Percentiles rank a stretch among this genome's conserved stretches.
phyloP scores from a whole-genome alignment of 1,140 invertebrate species.

The Amphibalanus amphitrite region DNA sequence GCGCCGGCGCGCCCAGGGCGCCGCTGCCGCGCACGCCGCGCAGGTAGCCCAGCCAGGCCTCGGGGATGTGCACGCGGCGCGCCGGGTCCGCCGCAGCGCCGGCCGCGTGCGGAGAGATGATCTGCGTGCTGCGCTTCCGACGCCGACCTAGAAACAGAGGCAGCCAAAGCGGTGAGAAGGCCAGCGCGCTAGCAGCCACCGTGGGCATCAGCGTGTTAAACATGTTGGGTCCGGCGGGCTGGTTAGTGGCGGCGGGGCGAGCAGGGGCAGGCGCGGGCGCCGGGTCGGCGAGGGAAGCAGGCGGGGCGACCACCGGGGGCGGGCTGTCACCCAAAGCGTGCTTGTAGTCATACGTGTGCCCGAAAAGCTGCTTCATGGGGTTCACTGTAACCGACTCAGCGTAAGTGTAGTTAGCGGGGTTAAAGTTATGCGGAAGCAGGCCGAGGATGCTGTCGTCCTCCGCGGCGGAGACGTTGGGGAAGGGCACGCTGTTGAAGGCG shows the following conservation, averaged over 20 bases:
- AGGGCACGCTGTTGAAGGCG: background rate
- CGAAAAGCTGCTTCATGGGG: background rate
- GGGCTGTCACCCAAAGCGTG: background rate
- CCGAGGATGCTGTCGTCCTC: background rate
- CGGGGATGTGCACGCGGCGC: background rate
- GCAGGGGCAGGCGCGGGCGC: background rate
- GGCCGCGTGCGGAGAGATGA: background rate
- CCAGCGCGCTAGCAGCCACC: background rate
- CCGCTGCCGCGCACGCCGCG: background rate
- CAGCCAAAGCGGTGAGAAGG: background rate
- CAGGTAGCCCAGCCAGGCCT: background rate
- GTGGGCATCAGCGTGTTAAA: background rate
- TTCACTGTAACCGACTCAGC: background rate
- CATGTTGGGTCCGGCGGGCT: background rate
- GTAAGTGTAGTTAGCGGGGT: background rate
- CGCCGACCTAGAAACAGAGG: conserved; percentile 1
- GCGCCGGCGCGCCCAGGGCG: background rate
- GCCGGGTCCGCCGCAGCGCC: no score
- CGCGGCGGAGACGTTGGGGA: background rate
- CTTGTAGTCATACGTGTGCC: background rate
- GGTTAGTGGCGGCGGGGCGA: background rate
- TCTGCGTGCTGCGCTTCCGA: background rate
- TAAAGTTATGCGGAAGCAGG: background rate
- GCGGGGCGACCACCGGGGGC: no score
- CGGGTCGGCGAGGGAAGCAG: background rate